phyloP scores from a whole-genome alignment of 2,888 invertebrate species.

The Sphecodes monilicornis region DNA sequence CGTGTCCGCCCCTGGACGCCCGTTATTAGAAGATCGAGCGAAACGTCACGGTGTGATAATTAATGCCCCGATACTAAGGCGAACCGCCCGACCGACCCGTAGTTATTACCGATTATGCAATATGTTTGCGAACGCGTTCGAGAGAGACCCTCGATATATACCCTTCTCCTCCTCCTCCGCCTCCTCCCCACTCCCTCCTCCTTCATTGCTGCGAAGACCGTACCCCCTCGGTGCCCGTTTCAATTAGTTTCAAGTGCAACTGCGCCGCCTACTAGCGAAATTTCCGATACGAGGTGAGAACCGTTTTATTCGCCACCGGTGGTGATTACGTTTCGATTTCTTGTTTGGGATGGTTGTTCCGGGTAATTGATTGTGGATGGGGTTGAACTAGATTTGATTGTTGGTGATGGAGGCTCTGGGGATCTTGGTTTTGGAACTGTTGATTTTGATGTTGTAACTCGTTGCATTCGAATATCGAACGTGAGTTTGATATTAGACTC shows the following conservation, averaged over 20 bases:
- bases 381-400: background rate
- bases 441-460: background rate
- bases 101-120: slow-evolving; percentile 68
- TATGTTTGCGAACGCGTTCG: slow-evolving; percentile 44
- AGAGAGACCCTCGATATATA: slow-evolving; percentile 10
- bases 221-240: slow-evolving; percentile 37
- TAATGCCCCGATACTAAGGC: slow-evolving; percentile 63
- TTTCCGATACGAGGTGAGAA: background rate
- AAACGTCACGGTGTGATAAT: slow-evolving; percentile 67
- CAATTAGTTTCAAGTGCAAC: slow-evolving; percentile 38
- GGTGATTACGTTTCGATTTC: background rate
- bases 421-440: background rate
- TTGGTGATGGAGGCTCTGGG: background rate
- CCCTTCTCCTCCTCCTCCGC: background rate
- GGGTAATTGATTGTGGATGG: background rate
- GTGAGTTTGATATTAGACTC: too few relatives aligned
- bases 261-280: slow-evolving; percentile 2
- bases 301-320: background rate
- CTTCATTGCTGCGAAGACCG: background rate
- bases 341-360: background rate
- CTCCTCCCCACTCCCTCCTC: background rate
- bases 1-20: slow-evolving; percentile 47
- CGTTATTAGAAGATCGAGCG: slow-evolving; percentile 64
- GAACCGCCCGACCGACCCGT: slow-evolving; percentile 21
- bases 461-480: too few relatives aligned